Evolutionary conservation across 2,888 invertebrate genomes (phyloP), one percentile per base, ranked within the genome.

Genomic region (Loripinus fragilis): DNA sequence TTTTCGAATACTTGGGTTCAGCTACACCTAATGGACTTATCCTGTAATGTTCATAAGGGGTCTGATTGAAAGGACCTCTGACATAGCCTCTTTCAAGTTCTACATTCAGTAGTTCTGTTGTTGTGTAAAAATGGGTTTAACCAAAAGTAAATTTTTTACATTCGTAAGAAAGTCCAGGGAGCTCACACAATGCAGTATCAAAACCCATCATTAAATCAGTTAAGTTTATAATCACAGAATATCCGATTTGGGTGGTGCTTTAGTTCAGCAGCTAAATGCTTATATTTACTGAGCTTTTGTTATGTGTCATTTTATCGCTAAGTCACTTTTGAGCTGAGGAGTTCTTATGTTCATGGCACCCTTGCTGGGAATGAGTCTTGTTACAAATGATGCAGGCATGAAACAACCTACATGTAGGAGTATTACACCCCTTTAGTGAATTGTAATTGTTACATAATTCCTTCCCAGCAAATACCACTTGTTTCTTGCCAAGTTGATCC

Each of bases 71-170:
- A n/a, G 80, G 86, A 17, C 83, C 84, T 20, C 33, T 45, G 3
- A 86, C 17, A 65, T 77, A 85, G n/a, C 76, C 74, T 64, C 82
- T 83, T 1, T 81, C 48, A 8, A 85, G 42, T 66, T 85, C 86
- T 20, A 28, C 48, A 30, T 72, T 2, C 20, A 86, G 20, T 0
- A 86, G 35, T 28, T 70, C 64, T n/a, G 41, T 45, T 1, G 84
- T 80, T 23, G 41, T 30, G 0, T 48, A 67, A 12, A 76, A 74
- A 7, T 82, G 66, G 7, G 48, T 20, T 20, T 25, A 55, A 20
- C 82, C 80, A 7, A 80, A 79, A 12, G 65, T 50, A 30, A 81
- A 50, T 67, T 85, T 85, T n/a, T 5, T n/a, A 45, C 67, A 67
- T 67, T 42, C 60, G 15, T n/a, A 33, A 3, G 30, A 33, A 33